Evolutionary conservation across 2,113 vertebrate genomes (phyloP).

Genomic region (Macroglossus sobrinus): DNA sequence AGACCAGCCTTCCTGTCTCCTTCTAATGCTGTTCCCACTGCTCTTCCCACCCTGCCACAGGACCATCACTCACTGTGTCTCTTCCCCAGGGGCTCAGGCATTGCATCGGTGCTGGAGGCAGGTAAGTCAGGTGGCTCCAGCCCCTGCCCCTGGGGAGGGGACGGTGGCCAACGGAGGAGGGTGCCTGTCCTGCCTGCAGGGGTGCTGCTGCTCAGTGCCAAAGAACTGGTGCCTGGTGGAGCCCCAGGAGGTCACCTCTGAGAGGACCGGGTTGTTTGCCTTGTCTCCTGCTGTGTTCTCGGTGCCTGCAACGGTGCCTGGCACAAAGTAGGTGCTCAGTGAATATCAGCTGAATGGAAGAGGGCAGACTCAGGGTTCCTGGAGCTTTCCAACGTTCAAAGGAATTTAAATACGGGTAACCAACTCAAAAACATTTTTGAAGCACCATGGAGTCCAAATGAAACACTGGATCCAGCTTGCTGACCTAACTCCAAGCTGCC

Average conservation of each 20-base stretch:
- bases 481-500: neutral
- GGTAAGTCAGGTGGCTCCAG: too few relatives aligned
- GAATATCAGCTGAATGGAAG: neutral
- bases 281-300: neutral
- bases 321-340: neutral
- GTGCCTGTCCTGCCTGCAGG: neutral
- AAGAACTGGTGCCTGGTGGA: neutral
- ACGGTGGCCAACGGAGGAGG: neutral
- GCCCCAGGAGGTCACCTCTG: too few relatives aligned
- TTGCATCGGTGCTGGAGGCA: accelerated
- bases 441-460: neutral
- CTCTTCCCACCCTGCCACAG: neutral
- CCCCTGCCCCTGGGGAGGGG: neutral
- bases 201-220: accelerated
- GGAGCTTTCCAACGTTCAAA: accelerated
- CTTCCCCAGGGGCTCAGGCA: neutral
- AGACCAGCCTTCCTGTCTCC: accelerated
- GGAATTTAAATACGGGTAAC: neutral
- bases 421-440: neutral
- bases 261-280: accelerated
- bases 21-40: accelerated
- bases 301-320: accelerated
- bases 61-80: too few relatives aligned
- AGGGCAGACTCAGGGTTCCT: accelerated
- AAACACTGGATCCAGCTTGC: neutral